Evolutionary conservation across 2,888 invertebrate genomes (phyloP).

Genomic region (Pterobdella sp.): DNA sequence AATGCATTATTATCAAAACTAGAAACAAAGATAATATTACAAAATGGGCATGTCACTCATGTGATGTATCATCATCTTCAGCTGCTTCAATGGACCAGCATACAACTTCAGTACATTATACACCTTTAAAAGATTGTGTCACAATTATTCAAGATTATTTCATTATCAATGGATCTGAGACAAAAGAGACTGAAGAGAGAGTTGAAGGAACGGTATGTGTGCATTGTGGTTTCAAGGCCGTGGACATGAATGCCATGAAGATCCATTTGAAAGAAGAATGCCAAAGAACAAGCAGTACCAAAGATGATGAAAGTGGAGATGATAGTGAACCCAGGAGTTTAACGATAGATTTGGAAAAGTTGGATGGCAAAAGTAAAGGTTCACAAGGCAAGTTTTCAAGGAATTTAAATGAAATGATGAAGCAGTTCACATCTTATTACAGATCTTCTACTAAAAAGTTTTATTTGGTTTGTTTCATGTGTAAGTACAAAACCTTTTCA

Average conservation of each 20-base stretch:
- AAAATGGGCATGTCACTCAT: not conserved
- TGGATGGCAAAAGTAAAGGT: not conserved
- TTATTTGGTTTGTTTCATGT: slow-evolving; percentile 42
- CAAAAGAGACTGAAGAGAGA: not conserved
- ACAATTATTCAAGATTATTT: not conserved
- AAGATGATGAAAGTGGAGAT: not conserved
- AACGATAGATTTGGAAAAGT: not conserved
- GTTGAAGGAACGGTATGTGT: not conserved
- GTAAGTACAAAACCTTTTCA: slow-evolving; percentile 53
- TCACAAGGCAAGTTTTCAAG: not conserved
- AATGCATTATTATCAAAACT: slow-evolving; percentile 9
- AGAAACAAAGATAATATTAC: not conserved
- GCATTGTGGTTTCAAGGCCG: slow-evolving; percentile 3
- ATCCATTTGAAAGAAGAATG: not conserved
- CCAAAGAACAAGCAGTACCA: not conserved
- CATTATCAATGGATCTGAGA: not conserved
- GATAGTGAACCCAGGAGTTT: not conserved
- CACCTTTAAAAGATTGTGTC: not conserved
- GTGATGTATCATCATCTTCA: not conserved
- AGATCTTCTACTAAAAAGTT: not conserved
- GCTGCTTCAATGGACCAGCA: not conserved
- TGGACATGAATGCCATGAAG: not conserved
- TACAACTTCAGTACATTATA: not conserved
- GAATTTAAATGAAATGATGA: not conserved
- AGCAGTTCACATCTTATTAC: not conserved